Evolutionary conservation across 2,888 invertebrate genomes (phyloP), one percentile per base, ranked within the genome.

Genomic region (Marronus borbonicus): DNA sequence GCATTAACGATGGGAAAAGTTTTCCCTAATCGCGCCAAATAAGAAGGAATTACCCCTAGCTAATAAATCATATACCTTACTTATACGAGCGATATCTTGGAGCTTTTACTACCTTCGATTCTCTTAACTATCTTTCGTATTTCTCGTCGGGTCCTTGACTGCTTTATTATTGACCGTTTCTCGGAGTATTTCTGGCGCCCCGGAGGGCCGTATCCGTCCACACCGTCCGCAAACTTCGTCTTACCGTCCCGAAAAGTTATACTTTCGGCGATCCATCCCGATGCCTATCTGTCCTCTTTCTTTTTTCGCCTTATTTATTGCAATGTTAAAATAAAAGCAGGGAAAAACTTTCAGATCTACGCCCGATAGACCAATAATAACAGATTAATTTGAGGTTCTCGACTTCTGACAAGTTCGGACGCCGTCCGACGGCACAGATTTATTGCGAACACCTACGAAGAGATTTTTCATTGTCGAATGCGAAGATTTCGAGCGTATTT

Each of bases 271-370:
- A 78, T 68, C 50, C 78, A 77, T 69, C 20, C 44, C 76, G 78
- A 78, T 79, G 70, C 75, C 76, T 79, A 74, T 78, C 79, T 60
- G 1, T 20, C 58, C 58, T 76, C 44, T 44, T 12, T 44, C 31
- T 44, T 44, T 44, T 44, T 44, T 70, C 62, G 68, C 74, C 78
- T 81, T 79, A 81, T 81, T 81, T 81, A 81, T 81, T 77, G 80
- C 80, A 77, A 80, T 78, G 79, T 80, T 81, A 81, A 80, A 81
- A 80, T 78, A 80, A 81, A 79, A 80, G 79, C 78, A 75, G 79
- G 76, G 50, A 74, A 74, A 70, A 64, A 77, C 77, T 68, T 60
- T 72, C 50, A 75, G 76, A 75, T 79, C 49, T 50, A 64, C 72
- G 76, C 76, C 44, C 70, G 79, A 79, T 76, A 76, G 70, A 78